Conservation (phyloP, 2,797 vertebrate genomes). For the Manis javanica region DNA sequence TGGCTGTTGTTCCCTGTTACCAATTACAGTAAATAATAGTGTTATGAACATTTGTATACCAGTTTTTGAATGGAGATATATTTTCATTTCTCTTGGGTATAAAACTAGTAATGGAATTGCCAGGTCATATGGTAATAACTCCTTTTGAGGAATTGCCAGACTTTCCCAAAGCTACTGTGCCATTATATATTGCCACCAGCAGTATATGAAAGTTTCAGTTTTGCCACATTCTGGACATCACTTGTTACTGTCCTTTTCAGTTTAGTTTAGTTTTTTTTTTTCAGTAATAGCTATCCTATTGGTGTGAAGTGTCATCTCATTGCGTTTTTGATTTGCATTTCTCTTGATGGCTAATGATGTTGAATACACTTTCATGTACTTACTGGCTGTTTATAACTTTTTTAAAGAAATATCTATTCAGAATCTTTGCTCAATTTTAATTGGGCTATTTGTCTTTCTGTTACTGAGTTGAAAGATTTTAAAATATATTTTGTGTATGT, state of each 20-base stretch:
- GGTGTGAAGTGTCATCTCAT: not conserved
- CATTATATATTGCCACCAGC: conserved; percentile 34
- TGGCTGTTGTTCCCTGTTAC: not conserved
- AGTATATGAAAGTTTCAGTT: conserved; percentile 35
- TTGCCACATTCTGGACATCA: not conserved
- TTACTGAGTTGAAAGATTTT: conserved; percentile 39
- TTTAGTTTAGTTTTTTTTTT: not conserved
- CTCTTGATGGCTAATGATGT: not conserved
- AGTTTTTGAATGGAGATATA: not conserved
- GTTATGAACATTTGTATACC: not conserved
- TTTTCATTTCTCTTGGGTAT: conserved; percentile 46
- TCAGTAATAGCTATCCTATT: not conserved
- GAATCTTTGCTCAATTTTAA: conserved; percentile 26
- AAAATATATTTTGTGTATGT: conserved; percentile 6
- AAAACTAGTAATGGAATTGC: not conserved
- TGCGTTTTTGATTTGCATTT: conserved; percentile 54
- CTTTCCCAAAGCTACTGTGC: not conserved
- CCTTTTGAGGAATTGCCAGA: conserved; percentile 25
- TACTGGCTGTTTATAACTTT: not conserved
- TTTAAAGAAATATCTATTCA: conserved; percentile 39
- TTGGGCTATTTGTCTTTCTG: not conserved
- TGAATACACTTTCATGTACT: conserved; percentile 17
- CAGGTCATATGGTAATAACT: not conserved
- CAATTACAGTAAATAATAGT: conserved; percentile 15
- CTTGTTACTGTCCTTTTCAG: not conserved